Conservation (phyloP, 2,888 invertebrate species). For the Malacosoma neustria region DNA sequence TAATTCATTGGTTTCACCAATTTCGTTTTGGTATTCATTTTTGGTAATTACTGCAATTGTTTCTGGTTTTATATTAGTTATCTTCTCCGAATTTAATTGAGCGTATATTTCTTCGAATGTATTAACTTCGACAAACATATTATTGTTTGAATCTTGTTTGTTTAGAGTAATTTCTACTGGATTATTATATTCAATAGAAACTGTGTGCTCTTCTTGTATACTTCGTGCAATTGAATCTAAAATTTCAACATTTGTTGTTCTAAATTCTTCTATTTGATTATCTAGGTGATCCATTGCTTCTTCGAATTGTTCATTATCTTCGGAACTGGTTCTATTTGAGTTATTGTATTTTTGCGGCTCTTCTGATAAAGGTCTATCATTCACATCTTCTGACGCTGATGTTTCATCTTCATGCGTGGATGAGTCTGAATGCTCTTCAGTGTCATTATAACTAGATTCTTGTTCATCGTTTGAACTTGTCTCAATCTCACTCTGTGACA, state of each 20-base stretch:
- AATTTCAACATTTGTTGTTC: slow-evolving; percentile 54
- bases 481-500: slow-evolving; percentile 62
- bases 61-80: slow-evolving; percentile 4
- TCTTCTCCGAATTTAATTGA: slow-evolving; percentile 29
- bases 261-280: slow-evolving; percentile 47
- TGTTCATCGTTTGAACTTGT: slow-evolving; percentile 47
- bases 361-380: slow-evolving; percentile 9
- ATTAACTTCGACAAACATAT: slow-evolving; percentile 43
- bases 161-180: slow-evolving; percentile 10
- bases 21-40: neutral
- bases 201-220: slow-evolving; percentile 52
- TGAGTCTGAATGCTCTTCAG: slow-evolving; percentile 19
- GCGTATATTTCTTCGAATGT: slow-evolving; percentile 66
- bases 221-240: slow-evolving; percentile 61
- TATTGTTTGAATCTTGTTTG: slow-evolving; percentile 48
- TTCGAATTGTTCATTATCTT: slow-evolving; percentile 65
- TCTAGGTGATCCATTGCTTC: slow-evolving; percentile 65
- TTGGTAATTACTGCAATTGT: slow-evolving; percentile 1
- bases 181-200: slow-evolving; percentile 30
- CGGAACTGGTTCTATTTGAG: slow-evolving; percentile 49
- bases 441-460: slow-evolving; percentile 65
- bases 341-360: neutral
- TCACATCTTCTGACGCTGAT: slow-evolving; percentile 35
- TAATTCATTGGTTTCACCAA: neutral
- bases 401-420: slow-evolving; percentile 24